Conservation (phyloP, 2,888 invertebrate genomes). For the Operophtera brumata region DNA sequence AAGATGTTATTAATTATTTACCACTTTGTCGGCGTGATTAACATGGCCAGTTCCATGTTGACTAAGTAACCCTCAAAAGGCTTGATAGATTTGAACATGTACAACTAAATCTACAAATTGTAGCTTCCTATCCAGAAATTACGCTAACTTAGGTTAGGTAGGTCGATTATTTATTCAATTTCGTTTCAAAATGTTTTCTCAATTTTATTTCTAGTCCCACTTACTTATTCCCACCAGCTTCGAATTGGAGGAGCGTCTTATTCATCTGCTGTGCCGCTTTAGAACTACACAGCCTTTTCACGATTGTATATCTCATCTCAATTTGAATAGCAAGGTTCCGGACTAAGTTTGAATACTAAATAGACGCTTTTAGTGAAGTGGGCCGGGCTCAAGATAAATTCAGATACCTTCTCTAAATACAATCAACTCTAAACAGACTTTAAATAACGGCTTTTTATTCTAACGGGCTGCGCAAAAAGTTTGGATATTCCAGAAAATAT, state of each 20-base stretch:
- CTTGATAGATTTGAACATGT: too few species aligned
- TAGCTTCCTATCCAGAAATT: too few species aligned
- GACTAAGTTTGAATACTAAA: conserved; percentile 62
- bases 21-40: too few species aligned
- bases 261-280: conserved; percentile 41
- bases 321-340: conserved; percentile 48
- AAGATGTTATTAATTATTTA: too few species aligned
- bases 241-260: conserved; percentile 38
- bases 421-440: too few species aligned
- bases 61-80: too few species aligned
- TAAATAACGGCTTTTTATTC: too few species aligned
- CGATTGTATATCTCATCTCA: conserved; percentile 56
- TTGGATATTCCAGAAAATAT: too few species aligned
- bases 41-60: too few species aligned
- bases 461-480: too few species aligned
- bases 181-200: conserved; percentile 10
- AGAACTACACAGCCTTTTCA: conserved; percentile 49
- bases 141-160: too few species aligned
- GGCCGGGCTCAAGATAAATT: conserved; percentile 40
- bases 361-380: conserved; percentile 43
- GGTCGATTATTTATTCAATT: neutral
- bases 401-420: conserved; percentile 3
- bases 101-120: too few species aligned
- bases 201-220: conserved; percentile 15
- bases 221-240: conserved; percentile 39